Percentiles rank a stretch among this genome's conserved stretches.
phyloP scores from a whole-genome alignment of 2,113 vertebrate genomes.

The Podilymbus podiceps region DNA sequence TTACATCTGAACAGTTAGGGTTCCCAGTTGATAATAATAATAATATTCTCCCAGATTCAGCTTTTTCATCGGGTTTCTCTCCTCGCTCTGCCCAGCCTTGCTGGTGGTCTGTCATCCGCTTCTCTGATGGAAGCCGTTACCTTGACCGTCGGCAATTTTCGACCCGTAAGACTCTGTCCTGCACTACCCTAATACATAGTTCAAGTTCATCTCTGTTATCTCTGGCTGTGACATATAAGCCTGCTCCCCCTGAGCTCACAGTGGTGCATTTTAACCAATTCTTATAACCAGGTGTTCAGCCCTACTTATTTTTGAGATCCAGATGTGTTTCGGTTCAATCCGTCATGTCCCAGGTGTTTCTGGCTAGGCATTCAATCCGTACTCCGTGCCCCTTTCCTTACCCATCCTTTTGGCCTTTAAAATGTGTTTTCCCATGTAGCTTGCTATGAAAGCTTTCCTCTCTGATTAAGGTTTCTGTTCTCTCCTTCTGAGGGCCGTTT shows the following conservation, averaged over 20 bases:
- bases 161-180: neutral
- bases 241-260: neutral
- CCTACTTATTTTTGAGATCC: neutral
- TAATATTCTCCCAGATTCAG: neutral
- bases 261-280: neutral
- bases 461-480: neutral
- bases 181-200: neutral
- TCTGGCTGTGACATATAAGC: neutral
- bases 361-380: neutral
- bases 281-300: neutral
- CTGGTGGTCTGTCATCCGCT: neutral
- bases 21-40: neutral
- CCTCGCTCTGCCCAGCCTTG: neutral
- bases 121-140: neutral
- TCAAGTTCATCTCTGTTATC: neutral
- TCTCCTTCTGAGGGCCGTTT: neutral
- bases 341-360: neutral
- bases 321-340: neutral
- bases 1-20: neutral
- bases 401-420: neutral
- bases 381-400: neutral
- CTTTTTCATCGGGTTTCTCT: neutral
- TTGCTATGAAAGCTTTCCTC: neutral
- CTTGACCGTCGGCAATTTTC: neutral
- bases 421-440: neutral